Evolutionary conservation across 92 coral and sea anemone species (phyloP), one percentile per base, ranked within the genome.

Genomic region (Galaxea fascicularis): DNA sequence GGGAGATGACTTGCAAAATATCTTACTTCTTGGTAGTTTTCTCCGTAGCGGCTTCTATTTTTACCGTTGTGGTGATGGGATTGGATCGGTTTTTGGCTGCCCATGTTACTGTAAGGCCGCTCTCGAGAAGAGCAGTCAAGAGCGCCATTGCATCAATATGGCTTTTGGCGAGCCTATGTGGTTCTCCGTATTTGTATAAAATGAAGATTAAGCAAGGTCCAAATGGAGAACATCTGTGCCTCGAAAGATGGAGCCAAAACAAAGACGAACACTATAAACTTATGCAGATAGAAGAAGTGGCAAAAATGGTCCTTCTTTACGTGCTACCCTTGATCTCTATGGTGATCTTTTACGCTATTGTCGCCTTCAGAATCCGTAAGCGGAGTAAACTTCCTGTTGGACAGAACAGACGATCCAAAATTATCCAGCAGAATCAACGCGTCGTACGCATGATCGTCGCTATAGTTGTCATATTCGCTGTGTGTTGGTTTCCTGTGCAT

Each of bases 401-500:
- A 10, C 54, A 0, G 0, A 71, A 45, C 58, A 71, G 41, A 10
- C 68, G 78, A 41, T 68, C 68, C 39, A 82, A 58, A 82, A 82
- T 82, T 41, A 59, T 82, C 15, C 86, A 82, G 59, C 69, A 70
- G 46, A 82, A 82, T 59, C 86, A 82, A 82, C 76, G 86, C 20
- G 86, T 82, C 17, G 86, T 82, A 5, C 69, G 78, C 69, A 82
- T 82, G 86, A 82, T 82, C 65, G 20, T 71, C 18, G 78, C 78
- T 10, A 82, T 82, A 51, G 86, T 82, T 60, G 79, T 73, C n/a
- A 56, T 87, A 24, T 91, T 91, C 75, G 94, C 94, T 1, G 78
- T 87, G 29, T 91, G 94, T 24, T 91, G 94, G 94, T 65, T 91
- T 73, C 94, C 94, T 3, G 91, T 82, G 20, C 94, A 91, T 65